Evolutionary conservation across 2,888 invertebrate genomes (phyloP), one percentile per base, ranked within the genome.

Genomic region (Eristalis pertinax): DNA sequence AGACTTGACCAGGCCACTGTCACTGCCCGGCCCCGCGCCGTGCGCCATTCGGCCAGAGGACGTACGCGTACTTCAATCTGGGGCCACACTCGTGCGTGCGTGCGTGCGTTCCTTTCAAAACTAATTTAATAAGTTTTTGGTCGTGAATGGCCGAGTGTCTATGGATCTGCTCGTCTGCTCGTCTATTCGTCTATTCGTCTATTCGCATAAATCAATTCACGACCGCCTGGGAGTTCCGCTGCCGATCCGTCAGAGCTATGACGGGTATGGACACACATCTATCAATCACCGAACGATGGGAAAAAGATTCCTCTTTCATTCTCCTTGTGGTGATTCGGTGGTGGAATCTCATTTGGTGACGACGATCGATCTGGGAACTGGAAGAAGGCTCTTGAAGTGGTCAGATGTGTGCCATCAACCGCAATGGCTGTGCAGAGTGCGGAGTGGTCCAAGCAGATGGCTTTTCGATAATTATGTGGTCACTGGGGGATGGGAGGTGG

Each of bases 401-500:
- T 73, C 72, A 64, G 64, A 73, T 73, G 73, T 68, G 72, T 68
- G 32, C 43, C 68, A 67, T 43, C 63, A 81, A 85, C 84, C 84
- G 69, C 81, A 85, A 68, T 73, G 78, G 64, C 41, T 72, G 32
- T 19, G 41, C n/a, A n/a, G n/a, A 41, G 64, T 76, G 62, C 24
- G 4, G 7, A n/a, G n/a, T 4, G 15, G n/a, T 8, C 8, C 7
- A 8, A 19, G 50, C 19, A 19, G 50, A 50, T 50, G 50, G 50
- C 50, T 19, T 50, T 26, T 29, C 13, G 26, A 26, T 26, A 60
- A 60, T 60, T 60, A 60, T 26, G 60, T 60, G 60, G 60, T 60
- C 26, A 15, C 26, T 26, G 15, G 26, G n/a, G 13, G 60, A 4
- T 60, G 22, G 8, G 2, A 13, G 24, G 35, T 24, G 19, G 1